Percentiles rank a stretch among this genome's conserved stretches.
phyloP scores from a whole-genome alignment of 2,888 invertebrate species.

The Allygus modestus region DNA sequence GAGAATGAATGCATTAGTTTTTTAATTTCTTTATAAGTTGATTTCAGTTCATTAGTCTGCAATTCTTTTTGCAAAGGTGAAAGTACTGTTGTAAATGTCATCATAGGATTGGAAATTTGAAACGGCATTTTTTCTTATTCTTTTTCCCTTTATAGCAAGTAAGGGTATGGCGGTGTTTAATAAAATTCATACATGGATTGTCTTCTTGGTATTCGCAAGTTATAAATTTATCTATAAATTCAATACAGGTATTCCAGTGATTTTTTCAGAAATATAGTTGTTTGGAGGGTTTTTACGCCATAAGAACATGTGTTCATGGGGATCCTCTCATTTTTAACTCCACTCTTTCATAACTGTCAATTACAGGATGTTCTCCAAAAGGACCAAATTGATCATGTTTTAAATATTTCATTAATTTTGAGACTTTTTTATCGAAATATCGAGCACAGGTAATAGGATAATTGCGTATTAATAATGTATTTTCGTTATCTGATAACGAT shows the following conservation, averaged over 20 bases:
- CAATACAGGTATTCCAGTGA: neutral
- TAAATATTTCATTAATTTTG: neutral
- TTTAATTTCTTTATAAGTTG: conserved; percentile 24
- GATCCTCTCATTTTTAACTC: neutral
- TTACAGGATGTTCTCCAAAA: neutral
- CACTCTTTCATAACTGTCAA: conserved; percentile 4
- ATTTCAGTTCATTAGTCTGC: conserved; percentile 33
- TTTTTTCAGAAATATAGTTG: neutral
- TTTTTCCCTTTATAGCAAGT: conserved; percentile 5
- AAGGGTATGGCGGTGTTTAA: conserved; percentile 9
- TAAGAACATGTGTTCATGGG: neutral
- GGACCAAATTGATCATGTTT: no score
- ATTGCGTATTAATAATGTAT: conserved; percentile 25
- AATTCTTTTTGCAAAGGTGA: neutral
- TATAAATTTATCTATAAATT: conserved; percentile 16
- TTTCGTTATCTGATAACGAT: conserved; percentile 29
- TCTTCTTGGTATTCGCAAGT: conserved; percentile 40
- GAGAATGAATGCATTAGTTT: conserved; percentile 13
- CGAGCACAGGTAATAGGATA: neutral
- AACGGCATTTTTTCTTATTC: neutral
- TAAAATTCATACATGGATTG: conserved; percentile 29
- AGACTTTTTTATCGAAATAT: neutral
- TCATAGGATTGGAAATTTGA: neutral
- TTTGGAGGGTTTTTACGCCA: conserved; percentile 23
- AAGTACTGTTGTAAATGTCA: conserved; percentile 1